These are phyloP conservation scores for Anarrhichthys ocellatus DNA, from an alignment of 2,113 vertebrate genomes.

Conservation along the genomic window DNA sequence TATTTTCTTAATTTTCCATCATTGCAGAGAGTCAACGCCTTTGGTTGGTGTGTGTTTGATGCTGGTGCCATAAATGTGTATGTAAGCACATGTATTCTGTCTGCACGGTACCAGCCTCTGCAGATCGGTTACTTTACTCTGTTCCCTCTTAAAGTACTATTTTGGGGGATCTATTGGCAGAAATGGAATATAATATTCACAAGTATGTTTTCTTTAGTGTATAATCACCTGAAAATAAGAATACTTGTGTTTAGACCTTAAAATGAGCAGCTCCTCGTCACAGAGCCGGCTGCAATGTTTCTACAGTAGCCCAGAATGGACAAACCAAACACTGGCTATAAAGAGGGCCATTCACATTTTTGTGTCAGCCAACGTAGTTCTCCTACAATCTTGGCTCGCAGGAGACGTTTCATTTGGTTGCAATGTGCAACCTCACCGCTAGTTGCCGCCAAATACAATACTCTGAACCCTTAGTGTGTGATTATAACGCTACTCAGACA, in stretches of 20 bases:
- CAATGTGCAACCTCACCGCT: neutral
- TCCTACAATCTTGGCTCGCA: neutral
- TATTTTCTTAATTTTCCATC: conserved; percentile 20
- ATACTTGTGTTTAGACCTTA: neutral
- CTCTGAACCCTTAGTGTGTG: neutral
- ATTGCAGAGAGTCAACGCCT: conserved; percentile 6
- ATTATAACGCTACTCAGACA: neutral
- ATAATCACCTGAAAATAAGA: neutral
- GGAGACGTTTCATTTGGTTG: neutral
- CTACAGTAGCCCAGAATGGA: neutral
- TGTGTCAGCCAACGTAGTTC: too few species aligned
- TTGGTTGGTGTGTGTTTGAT: conserved; percentile 22
- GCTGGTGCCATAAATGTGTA: conserved; percentile 30
- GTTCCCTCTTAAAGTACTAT: neutral
- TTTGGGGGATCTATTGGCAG: neutral
- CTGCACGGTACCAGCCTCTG: neutral
- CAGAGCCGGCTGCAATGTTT: neutral
- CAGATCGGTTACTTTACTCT: conserved; percentile 8
- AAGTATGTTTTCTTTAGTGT: neutral
- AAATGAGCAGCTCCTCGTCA: neutral
- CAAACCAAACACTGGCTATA: neutral
- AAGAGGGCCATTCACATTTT: neutral
- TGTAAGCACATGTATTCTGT: neutral
- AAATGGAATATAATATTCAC: neutral
- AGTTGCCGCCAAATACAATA: neutral